Conservation (phyloP, 2,797 vertebrate species). For the Pipistrellus nathusii region DNA sequence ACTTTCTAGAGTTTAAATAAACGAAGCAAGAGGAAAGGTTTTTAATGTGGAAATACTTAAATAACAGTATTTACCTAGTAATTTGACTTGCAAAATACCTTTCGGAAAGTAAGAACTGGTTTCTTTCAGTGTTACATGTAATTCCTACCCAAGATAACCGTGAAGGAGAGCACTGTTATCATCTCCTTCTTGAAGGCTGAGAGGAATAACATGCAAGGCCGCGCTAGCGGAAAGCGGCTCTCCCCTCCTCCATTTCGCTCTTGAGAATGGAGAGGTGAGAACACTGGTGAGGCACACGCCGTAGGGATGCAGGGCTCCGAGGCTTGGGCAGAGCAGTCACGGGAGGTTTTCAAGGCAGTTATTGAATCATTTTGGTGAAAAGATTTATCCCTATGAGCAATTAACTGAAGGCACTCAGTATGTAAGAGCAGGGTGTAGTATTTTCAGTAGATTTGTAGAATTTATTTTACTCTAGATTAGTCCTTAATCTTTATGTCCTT, state of each 20-base stretch:
- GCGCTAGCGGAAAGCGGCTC: not conserved
- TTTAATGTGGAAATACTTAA: slow-evolving; percentile 55
- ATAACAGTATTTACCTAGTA: slow-evolving; percentile 52
- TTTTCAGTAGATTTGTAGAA: not conserved
- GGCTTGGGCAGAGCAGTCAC: not conserved
- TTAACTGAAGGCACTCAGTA: not conserved
- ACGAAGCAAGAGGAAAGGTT: slow-evolving; percentile 27
- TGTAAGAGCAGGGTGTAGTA: not conserved
- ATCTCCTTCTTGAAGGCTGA: not conserved
- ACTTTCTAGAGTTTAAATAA: slow-evolving; percentile 45
- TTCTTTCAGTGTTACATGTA: not conserved
- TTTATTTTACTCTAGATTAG: slow-evolving; percentile 3
- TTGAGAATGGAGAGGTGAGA: not conserved
- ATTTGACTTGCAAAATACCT: slow-evolving; percentile 27
- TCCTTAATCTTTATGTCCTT: slow-evolving; percentile 22
- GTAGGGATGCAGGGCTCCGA: not conserved
- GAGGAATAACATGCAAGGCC: not conserved
- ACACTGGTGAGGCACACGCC: rapidly evolving
- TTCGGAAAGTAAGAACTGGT: not conserved
- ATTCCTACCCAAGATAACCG: not conserved
- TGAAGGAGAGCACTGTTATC: not conserved
- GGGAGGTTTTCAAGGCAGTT: not conserved
- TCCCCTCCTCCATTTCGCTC: not conserved
- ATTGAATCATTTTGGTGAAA: not conserved
- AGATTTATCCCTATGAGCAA: not conserved